Evolutionary conservation across 2,888 invertebrate genomes (phyloP).

Genomic region (Biston betularia): DNA sequence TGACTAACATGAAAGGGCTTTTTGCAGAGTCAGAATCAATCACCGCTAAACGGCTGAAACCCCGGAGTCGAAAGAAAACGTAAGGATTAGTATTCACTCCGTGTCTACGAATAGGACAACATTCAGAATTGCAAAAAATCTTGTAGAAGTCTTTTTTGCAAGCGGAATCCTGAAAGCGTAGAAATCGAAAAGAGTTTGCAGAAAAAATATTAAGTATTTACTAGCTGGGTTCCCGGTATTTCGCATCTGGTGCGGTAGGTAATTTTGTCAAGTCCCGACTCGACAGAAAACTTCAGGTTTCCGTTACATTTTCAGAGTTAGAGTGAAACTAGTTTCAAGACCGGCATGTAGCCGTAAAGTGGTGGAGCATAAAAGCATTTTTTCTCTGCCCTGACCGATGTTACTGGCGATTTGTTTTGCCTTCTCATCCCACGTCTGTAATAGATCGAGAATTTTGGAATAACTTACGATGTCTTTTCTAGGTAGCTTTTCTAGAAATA

Average conservation of each 20-base stretch:
- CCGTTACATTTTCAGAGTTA: background rate
- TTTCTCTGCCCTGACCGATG: background rate
- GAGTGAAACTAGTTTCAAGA: background rate
- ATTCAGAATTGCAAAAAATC: background rate
- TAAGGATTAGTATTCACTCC: slow-evolving; percentile 20
- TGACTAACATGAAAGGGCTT: background rate
- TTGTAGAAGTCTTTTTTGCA: background rate
- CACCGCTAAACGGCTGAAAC: background rate
- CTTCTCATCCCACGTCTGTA: slow-evolving; percentile 3
- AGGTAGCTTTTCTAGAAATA: background rate
- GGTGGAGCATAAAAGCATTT: background rate
- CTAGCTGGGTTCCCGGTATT: no score
- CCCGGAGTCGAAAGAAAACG: slow-evolving; percentile 1
- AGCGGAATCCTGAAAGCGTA: background rate
- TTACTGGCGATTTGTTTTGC: slow-evolving; percentile 4
- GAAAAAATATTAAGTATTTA: no score
- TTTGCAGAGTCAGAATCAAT: slow-evolving; percentile 22
- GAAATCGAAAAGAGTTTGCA: no score
- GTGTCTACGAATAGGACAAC: slow-evolving; percentile 1
- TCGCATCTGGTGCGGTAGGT: no score
- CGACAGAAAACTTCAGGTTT: slow-evolving; percentile 21
- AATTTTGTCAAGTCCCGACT: background rate
- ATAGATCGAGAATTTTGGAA: slow-evolving; percentile 8
- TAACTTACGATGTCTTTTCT: slow-evolving; percentile 2
- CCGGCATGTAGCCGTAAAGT: background rate